Evolutionary conservation across 2,113 vertebrate genomes (phyloP).

Genomic region (Channa argus): DNA sequence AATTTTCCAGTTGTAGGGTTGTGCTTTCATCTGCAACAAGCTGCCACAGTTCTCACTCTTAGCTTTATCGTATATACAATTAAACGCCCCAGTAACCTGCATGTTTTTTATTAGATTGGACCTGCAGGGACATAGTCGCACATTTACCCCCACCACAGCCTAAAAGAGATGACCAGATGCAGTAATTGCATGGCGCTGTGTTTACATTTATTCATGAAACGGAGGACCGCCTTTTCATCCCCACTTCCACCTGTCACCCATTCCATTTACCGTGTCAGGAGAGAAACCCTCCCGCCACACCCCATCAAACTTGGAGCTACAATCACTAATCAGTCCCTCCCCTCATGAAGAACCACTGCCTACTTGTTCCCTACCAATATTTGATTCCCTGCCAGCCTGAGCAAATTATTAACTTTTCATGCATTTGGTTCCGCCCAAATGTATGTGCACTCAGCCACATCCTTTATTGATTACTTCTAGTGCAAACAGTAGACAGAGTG

Average conservation of each 20-base stretch:
- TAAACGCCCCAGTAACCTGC: constrained; percentile 91
- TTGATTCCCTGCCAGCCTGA: constrained; percentile 88
- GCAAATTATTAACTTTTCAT: constrained; percentile 99
- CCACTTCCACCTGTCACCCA: constrained; percentile 94
- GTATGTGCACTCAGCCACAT: constrained; percentile 98
- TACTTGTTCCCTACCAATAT: constrained; percentile 83
- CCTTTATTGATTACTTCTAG: constrained; percentile 99
- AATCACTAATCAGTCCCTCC: constrained; percentile 90
- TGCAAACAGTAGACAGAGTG: constrained; percentile 97
- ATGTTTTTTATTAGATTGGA: constrained; percentile 86
- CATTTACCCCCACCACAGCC: constrained; percentile 58
- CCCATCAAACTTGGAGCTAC: constrained; percentile 88
- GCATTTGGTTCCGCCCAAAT: constrained; percentile 97
- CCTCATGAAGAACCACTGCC: constrained; percentile 61
- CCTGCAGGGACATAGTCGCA: constrained; percentile 72
- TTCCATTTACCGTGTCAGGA: constrained; percentile 92
- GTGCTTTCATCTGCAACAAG: constrained; percentile 78
- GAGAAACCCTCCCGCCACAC: constrained; percentile 77
- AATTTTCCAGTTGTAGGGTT: constrained; percentile 85
- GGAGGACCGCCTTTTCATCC: constrained; percentile 85
- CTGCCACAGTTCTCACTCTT: constrained; percentile 73
- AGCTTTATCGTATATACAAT: constrained; percentile 85
- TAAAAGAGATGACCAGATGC: constrained; percentile 83
- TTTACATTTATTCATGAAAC: constrained; percentile 99
- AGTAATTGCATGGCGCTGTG: constrained; percentile 89